Evolutionary conservation across 2,797 vertebrate species (phyloP).

Genomic region (Sebastiscus tertius): DNA sequence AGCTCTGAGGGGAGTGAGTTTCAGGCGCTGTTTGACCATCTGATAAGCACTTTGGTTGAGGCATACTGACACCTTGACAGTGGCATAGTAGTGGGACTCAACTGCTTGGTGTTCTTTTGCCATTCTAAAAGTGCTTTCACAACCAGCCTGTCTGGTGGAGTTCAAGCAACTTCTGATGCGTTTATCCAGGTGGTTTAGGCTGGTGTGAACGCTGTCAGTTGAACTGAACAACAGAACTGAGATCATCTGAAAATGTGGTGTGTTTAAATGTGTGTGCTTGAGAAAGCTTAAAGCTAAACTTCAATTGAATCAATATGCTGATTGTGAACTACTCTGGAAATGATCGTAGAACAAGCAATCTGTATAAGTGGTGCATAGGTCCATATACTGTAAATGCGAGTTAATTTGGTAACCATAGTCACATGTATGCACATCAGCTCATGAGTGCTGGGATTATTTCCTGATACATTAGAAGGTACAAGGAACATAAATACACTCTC

Average conservation of each 20-base stretch:
- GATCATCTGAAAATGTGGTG: neutral
- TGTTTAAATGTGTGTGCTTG: neutral
- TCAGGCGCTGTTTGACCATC: neutral
- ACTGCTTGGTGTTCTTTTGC: neutral
- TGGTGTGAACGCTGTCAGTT: neutral
- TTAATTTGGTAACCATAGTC: neutral
- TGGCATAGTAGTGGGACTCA: neutral
- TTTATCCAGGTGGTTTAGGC: neutral
- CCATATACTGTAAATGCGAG: neutral
- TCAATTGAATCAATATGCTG: neutral
- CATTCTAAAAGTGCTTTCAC: neutral
- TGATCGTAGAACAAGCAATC: neutral
- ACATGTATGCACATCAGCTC: neutral
- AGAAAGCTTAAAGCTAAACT: neutral
- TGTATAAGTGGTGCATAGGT: neutral
- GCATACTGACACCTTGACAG: neutral
- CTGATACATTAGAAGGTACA: neutral
- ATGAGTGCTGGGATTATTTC: neutral
- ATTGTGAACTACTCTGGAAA: neutral
- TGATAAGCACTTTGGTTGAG: neutral
- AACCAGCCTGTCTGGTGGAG: neutral
- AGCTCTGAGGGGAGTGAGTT: neutral
- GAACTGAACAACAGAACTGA: neutral
- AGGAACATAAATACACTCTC: neutral
- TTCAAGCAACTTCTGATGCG: neutral